phyloP scores from a whole-genome alignment of 2,888 invertebrate species.

The Margaritifera margaritifera region DNA sequence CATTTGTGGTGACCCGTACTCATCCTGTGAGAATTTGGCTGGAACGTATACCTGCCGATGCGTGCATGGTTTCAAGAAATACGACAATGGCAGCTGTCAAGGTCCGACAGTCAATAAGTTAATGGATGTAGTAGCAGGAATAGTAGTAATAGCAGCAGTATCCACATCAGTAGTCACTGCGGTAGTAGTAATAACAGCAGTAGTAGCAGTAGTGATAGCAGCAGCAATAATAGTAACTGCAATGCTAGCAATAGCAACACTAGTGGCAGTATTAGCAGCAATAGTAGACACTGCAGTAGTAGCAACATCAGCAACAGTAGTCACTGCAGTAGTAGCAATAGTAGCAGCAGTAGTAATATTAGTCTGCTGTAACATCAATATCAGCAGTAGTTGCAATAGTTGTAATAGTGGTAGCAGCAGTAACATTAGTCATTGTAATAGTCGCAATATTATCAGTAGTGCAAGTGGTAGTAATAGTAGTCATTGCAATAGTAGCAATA shows the following conservation, averaged over 20 bases:
- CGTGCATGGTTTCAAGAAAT: too few species aligned
- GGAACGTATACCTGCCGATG: too few species aligned
- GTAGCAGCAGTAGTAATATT: conserved; percentile 7
- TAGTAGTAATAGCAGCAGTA: neutral
- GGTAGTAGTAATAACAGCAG: conserved; percentile 3
- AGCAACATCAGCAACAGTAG: conserved; percentile 11
- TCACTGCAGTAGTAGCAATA: conserved; percentile 8
- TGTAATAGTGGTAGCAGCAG: neutral
- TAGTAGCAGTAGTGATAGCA: conserved; percentile 9
- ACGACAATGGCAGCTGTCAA: too few species aligned
- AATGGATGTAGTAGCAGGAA: neutral
- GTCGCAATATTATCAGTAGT: conserved; percentile 17
- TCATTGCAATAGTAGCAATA: conserved; percentile 16
- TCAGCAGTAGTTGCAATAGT: conserved; percentile 9
- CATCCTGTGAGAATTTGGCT: too few species aligned
- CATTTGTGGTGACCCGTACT: too few species aligned
- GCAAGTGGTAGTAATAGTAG: conserved; percentile 19
- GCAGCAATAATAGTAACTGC: conserved; percentile 15
- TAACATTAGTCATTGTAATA: conserved; percentile 10
- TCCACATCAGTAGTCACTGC: too few species aligned
- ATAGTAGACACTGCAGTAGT: conserved; percentile 12
- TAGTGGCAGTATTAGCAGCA: conserved; percentile 19
- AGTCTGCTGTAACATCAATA: conserved; percentile 7
- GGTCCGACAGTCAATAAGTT: too few species aligned
- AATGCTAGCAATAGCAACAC: conserved; percentile 16